Evolutionary conservation across 2,797 vertebrate species (phyloP).

Genomic region (Gymnodraco acuticeps): DNA sequence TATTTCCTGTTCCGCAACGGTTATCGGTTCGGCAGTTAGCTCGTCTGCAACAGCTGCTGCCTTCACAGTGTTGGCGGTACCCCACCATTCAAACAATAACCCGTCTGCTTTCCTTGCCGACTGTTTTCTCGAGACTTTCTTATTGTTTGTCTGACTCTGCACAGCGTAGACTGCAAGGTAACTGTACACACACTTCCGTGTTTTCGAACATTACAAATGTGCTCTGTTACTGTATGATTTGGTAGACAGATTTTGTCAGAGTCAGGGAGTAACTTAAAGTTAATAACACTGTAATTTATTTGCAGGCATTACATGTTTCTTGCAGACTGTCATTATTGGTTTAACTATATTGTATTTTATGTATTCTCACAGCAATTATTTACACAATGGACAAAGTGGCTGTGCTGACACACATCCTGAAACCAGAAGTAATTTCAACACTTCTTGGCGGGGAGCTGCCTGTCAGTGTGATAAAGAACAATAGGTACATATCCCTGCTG

Average conservation of each 20-base stretch:
- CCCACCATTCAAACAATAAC: no score
- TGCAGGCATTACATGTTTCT: background rate
- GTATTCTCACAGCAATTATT: constrained; percentile 16
- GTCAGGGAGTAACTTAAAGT: background rate
- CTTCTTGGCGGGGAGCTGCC: constrained; percentile 72
- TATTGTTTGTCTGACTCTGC: no score
- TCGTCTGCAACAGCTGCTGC: no score
- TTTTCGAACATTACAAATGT: background rate
- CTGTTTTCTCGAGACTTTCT: background rate
- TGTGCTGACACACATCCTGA: constrained; percentile 48
- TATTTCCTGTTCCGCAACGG: constrained; percentile 29
- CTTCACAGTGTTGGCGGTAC: background rate
- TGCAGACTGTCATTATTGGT: background rate
- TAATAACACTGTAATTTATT: background rate
- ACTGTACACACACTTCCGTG: background rate
- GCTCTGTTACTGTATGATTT: background rate
- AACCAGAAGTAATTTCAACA: constrained; percentile 40
- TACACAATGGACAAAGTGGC: constrained; percentile 67
- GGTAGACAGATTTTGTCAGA: background rate
- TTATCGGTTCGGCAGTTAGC: background rate
- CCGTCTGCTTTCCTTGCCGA: background rate
- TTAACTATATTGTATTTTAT: constrained; percentile 9
- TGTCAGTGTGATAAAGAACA: constrained; percentile 61
- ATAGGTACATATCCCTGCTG: constrained; percentile 61
- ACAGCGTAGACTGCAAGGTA: constrained; percentile 26